phyloP scores from a whole-genome alignment of 2,113 vertebrate species.

The Butastur rufipennis region DNA sequence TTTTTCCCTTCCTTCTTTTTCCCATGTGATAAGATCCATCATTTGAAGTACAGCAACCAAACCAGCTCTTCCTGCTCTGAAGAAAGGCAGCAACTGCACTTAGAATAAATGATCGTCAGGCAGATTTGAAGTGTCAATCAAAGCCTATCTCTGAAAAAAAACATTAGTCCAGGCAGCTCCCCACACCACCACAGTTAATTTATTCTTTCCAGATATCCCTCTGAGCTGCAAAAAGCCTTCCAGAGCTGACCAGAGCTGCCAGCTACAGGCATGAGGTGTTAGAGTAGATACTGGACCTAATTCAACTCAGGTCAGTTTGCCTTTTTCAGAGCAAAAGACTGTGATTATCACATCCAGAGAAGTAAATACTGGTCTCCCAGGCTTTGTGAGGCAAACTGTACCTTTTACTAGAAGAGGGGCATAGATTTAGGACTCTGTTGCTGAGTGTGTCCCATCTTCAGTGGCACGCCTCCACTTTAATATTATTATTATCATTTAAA shows the following conservation, averaged over 20 bases:
- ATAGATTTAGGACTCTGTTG: background rate
- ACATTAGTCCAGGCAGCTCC: slow-evolving; percentile 28
- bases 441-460: background rate
- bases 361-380: background rate
- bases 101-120: slow-evolving; percentile 43
- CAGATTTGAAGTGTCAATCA: slow-evolving; percentile 53
- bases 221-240: background rate
- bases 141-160: slow-evolving; percentile 37
- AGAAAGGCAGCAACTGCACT: slow-evolving; percentile 15
- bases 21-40: slow-evolving; percentile 3
- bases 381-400: background rate
- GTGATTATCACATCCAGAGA: background rate
- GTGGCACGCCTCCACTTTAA: background rate
- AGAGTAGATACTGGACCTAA: background rate
- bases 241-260: slow-evolving; percentile 6
- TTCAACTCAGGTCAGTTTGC: background rate
- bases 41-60: slow-evolving; percentile 39
- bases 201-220: slow-evolving; percentile 6
- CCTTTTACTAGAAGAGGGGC: background rate
- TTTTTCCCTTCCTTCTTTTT: background rate
- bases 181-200: background rate
- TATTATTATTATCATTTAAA: background rate
- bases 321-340: background rate
- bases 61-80: slow-evolving; percentile 17
- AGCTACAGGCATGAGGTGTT: background rate